Percentiles rank a stretch among this genome's conserved stretches.
Conservation (phyloP, 2,888 invertebrate genomes). For the Drosophila silvestris region DNA sequence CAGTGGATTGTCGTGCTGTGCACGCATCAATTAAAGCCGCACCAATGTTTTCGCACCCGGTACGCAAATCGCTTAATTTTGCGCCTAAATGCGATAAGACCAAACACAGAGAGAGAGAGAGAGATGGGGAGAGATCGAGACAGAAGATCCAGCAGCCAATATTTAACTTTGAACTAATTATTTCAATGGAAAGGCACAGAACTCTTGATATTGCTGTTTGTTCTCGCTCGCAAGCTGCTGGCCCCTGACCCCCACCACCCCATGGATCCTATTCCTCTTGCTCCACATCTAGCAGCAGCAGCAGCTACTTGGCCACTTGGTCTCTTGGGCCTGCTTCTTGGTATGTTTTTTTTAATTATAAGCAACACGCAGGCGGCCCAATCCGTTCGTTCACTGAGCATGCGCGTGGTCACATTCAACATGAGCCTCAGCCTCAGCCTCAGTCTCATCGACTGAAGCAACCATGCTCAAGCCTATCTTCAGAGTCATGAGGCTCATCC, state of each 20-base stretch:
- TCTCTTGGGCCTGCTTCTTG: constrained; percentile 39
- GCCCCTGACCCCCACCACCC: neutral
- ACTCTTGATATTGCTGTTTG: constrained; percentile 66
- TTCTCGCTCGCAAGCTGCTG: neutral
- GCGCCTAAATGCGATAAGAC: constrained; percentile 78
- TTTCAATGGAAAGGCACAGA: constrained; percentile 83
- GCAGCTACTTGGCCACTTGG: constrained; percentile 1
- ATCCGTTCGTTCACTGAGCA: constrained; percentile 59
- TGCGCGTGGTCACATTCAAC: constrained; percentile 76
- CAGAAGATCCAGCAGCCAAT: constrained; percentile 61
- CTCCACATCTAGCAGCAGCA: neutral
- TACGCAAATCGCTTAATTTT: constrained; percentile 81
- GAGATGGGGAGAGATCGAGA: neutral
- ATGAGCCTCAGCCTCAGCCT: constrained; percentile 23
- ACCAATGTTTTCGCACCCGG: constrained; percentile 84
- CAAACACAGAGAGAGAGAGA: neutral
- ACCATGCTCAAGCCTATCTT: constrained; percentile 3
- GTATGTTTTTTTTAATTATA: constrained; percentile 81
- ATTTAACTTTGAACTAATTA: constrained; percentile 84
- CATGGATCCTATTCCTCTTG: constrained; percentile 8
- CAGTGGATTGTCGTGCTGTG: constrained; percentile 66
- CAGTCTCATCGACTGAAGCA: neutral
- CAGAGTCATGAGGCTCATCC: constrained; percentile 20
- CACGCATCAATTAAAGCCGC: constrained; percentile 82
- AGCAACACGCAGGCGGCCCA: constrained; percentile 79